Base-by-base conservation (phyloP, 2,113 vertebrate species). In the Anser cygnoides region DNA sequence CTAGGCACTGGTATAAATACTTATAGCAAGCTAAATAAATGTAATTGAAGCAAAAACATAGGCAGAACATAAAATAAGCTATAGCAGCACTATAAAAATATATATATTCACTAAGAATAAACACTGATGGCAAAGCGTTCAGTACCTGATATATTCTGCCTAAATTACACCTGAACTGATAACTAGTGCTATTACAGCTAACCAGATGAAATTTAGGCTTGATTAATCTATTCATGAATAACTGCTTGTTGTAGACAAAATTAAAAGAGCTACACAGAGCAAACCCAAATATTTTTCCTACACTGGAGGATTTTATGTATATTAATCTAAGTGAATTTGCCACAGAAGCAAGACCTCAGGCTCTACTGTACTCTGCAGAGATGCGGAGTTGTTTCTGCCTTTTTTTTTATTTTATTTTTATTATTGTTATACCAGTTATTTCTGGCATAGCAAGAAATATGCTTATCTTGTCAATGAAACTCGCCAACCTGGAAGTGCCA, bases 401-500 rank as follows among this genome's bases (percentile, higher is more conserved):
- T 39, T 52, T 44, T 49, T 49, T 49, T 22, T 49, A 22, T 49
- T 49, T 49, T 22, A 46, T 11, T 50, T 50, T 50, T 49, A 49
- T 22, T 74, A 72, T n/a, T 52, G 19, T 43, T 61, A 3, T n/a
- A 25, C 22, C 39, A 73, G 35, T 77, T 84, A 66, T 87, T 93
- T 61, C 59, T 95, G 87, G 46, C 20, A 49, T 49, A 49, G 20
- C 46, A 49, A 49, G 46, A 49, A 49, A 21, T 43, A 84, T 80
- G 39, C 63, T 76, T 46, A 62, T 20, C 29, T 76, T 50, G 19
- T 23, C 71, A 76, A 9, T 33, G 78, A 75, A 12, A 23, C 72
- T 80, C 76, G 52, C 71, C 79, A 59, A 94, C 50, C 37, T 78
- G 41, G 18, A 82, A 90, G 62, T 67, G 74, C 66, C 92, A 75